These are phyloP conservation scores for Epirrita christyi DNA, from an alignment of 2,888 invertebrate species.

Conservation along the genomic window DNA sequence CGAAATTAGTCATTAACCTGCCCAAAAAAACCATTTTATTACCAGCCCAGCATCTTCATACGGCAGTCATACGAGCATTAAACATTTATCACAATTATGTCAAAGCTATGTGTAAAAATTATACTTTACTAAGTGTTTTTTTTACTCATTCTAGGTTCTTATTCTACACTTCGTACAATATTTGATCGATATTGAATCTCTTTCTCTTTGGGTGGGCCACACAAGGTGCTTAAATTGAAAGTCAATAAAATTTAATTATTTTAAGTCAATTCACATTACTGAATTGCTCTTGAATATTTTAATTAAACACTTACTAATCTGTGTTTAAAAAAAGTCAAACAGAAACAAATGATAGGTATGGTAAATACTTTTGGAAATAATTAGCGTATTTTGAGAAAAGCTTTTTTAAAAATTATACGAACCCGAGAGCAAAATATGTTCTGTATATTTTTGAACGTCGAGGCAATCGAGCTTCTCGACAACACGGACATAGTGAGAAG, in stretches of 20 bases:
- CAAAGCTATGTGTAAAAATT: conserved; percentile 20
- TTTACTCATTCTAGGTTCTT: conserved; percentile 15
- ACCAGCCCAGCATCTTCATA: too few species aligned
- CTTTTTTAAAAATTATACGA: too few species aligned
- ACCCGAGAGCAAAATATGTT: too few species aligned
- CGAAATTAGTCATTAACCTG: too few species aligned
- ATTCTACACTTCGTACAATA: conserved; percentile 5
- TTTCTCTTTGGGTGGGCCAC: conserved; percentile 26
- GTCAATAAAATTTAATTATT: conserved; percentile 26
- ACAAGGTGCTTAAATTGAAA: conserved; percentile 16
- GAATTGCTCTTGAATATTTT: conserved; percentile 21
- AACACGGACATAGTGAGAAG: too few species aligned
- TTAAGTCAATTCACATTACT: conserved; percentile 7
- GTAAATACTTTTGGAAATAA: background rate
- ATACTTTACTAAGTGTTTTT: conserved; percentile 13
- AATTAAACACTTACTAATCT: background rate
- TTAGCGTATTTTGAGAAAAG: background rate
- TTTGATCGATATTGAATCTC: conserved; percentile 12
- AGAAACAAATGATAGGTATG: background rate
- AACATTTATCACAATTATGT: conserved; percentile 15
- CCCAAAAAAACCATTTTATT: background rate
- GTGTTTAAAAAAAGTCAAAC: background rate
- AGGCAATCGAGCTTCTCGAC: too few species aligned
- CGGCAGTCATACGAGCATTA: too few species aligned
- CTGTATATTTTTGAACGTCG: too few species aligned